These are phyloP conservation scores for Rhaphigaster nebulosa DNA, from an alignment of 2,888 invertebrate species.

Conservation along the genomic window DNA sequence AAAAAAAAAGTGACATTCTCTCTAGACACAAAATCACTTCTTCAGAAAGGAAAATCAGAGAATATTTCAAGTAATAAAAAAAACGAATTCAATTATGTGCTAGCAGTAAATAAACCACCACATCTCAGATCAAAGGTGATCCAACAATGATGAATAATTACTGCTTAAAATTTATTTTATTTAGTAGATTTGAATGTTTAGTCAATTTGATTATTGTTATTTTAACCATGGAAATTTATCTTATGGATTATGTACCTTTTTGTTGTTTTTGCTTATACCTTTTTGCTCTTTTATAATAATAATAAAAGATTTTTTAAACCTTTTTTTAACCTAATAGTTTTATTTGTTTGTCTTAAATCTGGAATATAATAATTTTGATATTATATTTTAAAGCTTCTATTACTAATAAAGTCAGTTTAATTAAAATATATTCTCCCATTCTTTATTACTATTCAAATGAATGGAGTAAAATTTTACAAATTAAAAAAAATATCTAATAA, in stretches of 20 bases:
- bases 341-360: not conserved
- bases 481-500: too few relatives aligned
- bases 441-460: too few relatives aligned
- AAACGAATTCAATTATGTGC: constrained; percentile 66
- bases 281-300: too few relatives aligned
- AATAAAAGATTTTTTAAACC: too few relatives aligned
- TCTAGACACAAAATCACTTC: not conserved
- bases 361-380: not conserved
- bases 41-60: not conserved
- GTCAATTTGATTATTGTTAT: not conserved
- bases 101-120: constrained; percentile 75
- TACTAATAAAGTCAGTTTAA: too few relatives aligned
- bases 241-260: too few relatives aligned
- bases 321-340: not conserved
- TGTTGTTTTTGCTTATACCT: too few relatives aligned
- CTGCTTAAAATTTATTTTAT: not conserved
- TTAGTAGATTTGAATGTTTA: not conserved
- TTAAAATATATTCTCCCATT: too few relatives aligned
- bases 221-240: not conserved
- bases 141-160: not conserved
- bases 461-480: too few relatives aligned
- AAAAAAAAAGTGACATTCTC: not conserved
- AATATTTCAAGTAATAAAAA: constrained; percentile 47
- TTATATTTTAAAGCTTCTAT: not conserved
- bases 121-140: constrained; percentile 77